Base-by-base conservation (phyloP, 2,113 vertebrate species). In the Peromyscus californicus region DNA sequence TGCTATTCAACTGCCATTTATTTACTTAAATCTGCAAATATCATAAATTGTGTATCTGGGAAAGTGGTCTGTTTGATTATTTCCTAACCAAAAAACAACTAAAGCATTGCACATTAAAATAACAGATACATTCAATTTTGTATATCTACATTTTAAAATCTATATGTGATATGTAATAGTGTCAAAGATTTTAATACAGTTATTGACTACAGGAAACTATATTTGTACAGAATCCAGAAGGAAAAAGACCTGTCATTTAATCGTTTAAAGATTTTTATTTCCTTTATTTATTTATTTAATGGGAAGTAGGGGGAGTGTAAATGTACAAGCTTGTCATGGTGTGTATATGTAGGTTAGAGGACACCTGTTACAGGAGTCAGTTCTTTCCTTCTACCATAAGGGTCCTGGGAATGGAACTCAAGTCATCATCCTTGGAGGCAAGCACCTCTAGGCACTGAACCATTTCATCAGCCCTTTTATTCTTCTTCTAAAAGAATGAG, bases 111-210 rank as follows among this genome's bases (percentile, higher is more conserved):
- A 51, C 22, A 13, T 67, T 69, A 75, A 93, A 97, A 95, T 93
- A 94, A 91, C 10, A 0, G n/a, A 79, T 10, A n/a, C 17, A 21
- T 90, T 94, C 59, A 93, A 89, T 89, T 83, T 93, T 51, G 91
- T 89, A 78, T 93, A 17, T 36, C 36, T 80, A 42, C 16, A 51
- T 75, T 86, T 2, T 65, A 93, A 96, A 42, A 91, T 6, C 12
- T 13, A 69, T 69, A n/a, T 1, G 54, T 94, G 36, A 59, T 22
- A 59, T 5, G 1, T 61, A 90, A 33, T 69, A 5, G 7, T 89
- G 2, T 91, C 19, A 59, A 76, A 86, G 29, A 86, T 36, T 86
- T 80, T 90, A 87, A 93, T 21, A n/a, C 0, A 24, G 21, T 42
- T 95, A n/a, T 76, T 74, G 22, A 0, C 36, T 95, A 13, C 0